Evolutionary conservation across 2,888 invertebrate species (phyloP), one percentile per base, ranked within the genome.

Genomic region (Amiota mariae): DNA sequence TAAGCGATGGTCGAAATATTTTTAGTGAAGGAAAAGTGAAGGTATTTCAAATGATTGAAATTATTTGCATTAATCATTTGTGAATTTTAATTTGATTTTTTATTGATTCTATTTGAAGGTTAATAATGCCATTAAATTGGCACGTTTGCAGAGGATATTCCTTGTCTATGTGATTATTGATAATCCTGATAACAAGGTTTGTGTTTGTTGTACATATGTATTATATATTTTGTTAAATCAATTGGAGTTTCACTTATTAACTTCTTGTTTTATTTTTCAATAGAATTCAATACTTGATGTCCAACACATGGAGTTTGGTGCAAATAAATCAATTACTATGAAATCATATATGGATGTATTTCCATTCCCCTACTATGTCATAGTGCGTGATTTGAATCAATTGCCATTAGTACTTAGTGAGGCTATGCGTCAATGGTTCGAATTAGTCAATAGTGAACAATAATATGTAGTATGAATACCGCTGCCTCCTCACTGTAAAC

Each of bases 391-490:
- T 87, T 94, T 98, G 84, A 93, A 94, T 76, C 94, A 95, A 46
- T 90, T 99, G 74, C 99, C 99, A 0, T 92, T 93, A 51, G 96
- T 98, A 1, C 91, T 99, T 47, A 97, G 98, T 82, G 98, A 99
- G 89, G 98, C 99, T 0, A 91, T 99, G 76, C 91, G 98, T 74
- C 99, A 99, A 88, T 99, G 99, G 99, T 99, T 99, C 89, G 99
- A 99, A 91, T 91, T 99, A 75, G 96, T 98, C 13, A 94, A 89
- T 77, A 90, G 89, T 75, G 90, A 90, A 77, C 85, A 87, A 72
- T 84, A 79, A 75, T 49, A 15, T 12, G 46, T 24, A n/a, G n/a
- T n/a, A n/a, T 11, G 36, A 71, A 3, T 12, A 18, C 1, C 1
- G 24, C 24, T 24, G 24, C 24, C 24, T 24, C 3, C 24, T 2